A percentile compares a stretch with the other conserved stretches of the same genome.
Evolutionary conservation across 2,888 invertebrate genomes (phyloP).

Genomic region (Candidula unifasciata): DNA sequence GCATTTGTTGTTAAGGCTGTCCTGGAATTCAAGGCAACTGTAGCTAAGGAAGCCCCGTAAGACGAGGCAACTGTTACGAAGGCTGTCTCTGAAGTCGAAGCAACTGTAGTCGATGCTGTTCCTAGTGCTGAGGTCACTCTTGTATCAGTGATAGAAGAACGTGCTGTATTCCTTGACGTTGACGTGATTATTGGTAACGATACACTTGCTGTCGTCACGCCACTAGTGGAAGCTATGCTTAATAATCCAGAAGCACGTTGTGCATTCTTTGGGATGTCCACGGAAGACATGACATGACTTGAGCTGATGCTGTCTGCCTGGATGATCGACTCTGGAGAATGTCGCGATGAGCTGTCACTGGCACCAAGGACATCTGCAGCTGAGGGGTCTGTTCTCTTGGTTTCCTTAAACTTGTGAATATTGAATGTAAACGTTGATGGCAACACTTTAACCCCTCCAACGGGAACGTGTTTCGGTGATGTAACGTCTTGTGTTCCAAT

Average conservation of each 20-base stretch:
- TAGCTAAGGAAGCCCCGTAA: no score
- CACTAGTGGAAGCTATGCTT: not conserved
- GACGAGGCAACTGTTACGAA: no score
- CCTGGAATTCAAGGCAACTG: not conserved
- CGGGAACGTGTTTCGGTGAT: not conserved
- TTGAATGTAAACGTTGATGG: slow-evolving; percentile 25
- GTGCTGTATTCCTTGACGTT: not conserved
- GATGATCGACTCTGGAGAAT: not conserved
- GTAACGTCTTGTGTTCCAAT: not conserved
- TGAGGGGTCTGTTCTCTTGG: not conserved
- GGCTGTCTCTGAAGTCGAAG: no score
- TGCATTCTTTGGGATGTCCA: not conserved
- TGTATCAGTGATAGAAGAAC: not conserved
- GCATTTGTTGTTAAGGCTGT: no score
- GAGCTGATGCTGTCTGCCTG: not conserved
- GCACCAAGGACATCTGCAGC: not conserved
- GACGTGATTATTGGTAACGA: not conserved
- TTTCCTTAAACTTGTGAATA: not conserved
- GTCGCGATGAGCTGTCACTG: not conserved
- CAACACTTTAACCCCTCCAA: slow-evolving; percentile 22
- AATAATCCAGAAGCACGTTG: not conserved
- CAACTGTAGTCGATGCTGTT: not conserved
- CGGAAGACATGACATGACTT: not conserved
- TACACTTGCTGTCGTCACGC: not conserved
- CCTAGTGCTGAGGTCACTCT: not conserved